Evolutionary conservation across 2,888 invertebrate species (phyloP).

Genomic region (Cosmorhoe ocellata): DNA sequence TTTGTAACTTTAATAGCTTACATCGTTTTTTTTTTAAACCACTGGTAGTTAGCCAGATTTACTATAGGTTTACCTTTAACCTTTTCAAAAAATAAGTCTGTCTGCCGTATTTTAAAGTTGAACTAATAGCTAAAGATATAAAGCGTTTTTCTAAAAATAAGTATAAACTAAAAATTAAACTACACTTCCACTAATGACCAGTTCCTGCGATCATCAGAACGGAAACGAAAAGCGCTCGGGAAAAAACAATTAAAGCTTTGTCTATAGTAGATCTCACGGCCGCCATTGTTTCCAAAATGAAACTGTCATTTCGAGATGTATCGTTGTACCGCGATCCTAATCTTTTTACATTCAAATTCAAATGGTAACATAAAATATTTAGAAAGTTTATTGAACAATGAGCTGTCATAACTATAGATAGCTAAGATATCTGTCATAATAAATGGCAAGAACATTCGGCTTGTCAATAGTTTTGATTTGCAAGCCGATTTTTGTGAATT

Average conservation of each 20-base stretch:
- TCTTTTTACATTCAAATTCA: constrained; percentile 9
- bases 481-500: too few relatives aligned
- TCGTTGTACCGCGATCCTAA: constrained; percentile 19
- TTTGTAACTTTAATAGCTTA: constrained; percentile 34
- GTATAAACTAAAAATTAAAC: neutral
- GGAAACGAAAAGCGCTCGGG: constrained; percentile 18
- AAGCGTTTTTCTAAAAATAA: too few relatives aligned
- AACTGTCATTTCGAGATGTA: constrained; percentile 25
- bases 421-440: constrained; percentile 22
- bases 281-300: constrained; percentile 28
- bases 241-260: constrained; percentile 30
- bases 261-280: constrained; percentile 26
- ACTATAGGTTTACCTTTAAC: too few relatives aligned
- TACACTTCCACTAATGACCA: constrained; percentile 7
- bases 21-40: neutral
- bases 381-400: constrained; percentile 36
- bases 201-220: constrained; percentile 13
- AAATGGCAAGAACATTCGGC: constrained; percentile 11
- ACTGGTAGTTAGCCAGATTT: too few relatives aligned
- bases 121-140: too few relatives aligned
- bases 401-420: constrained; percentile 30
- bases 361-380: constrained; percentile 18
- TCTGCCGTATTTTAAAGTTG: too few relatives aligned
- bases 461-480: constrained; percentile 18
- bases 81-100: too few relatives aligned